phyloP scores from a whole-genome alignment of 1,140 invertebrate genomes.

The Whitmania pigra region DNA sequence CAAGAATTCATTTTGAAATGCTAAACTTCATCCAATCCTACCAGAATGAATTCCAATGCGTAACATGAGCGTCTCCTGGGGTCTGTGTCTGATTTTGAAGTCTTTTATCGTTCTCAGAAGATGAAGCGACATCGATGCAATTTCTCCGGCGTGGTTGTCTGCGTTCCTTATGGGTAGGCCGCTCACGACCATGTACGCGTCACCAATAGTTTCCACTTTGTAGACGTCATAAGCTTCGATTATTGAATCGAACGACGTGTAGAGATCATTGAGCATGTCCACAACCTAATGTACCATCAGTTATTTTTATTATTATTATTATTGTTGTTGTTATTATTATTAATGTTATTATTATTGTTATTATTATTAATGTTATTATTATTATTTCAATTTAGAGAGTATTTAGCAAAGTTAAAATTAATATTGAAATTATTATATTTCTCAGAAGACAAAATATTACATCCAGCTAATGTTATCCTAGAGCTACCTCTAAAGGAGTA shows the following conservation, averaged over 20 bases:
- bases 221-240: conserved; percentile 81
- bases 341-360: too few species aligned
- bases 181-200: conserved; percentile 42
- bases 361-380: too few species aligned
- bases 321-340: too few species aligned
- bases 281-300: neutral
- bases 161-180: conserved; percentile 46
- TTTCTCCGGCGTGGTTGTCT: conserved; percentile 66
- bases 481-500: conserved; percentile 51
- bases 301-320: too few species aligned
- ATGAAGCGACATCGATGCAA: conserved; percentile 72
- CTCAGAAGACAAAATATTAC: too few species aligned
- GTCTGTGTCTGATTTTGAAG: conserved; percentile 72
- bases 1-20: too few species aligned
- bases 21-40: conserved; percentile 32
- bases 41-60: conserved; percentile 88
- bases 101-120: conserved; percentile 68
- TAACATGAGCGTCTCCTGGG: conserved; percentile 69
- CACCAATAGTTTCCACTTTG: conserved; percentile 51
- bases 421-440: too few species aligned
- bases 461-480: too few species aligned
- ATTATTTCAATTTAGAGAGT: too few species aligned
- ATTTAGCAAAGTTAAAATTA: too few species aligned
- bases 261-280: conserved; percentile 45
- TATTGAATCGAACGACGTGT: conserved; percentile 77